Base-by-base conservation (phyloP, 37 sponge, comb jelly and placozoan species). In the Oopsacas minuta region DNA sequence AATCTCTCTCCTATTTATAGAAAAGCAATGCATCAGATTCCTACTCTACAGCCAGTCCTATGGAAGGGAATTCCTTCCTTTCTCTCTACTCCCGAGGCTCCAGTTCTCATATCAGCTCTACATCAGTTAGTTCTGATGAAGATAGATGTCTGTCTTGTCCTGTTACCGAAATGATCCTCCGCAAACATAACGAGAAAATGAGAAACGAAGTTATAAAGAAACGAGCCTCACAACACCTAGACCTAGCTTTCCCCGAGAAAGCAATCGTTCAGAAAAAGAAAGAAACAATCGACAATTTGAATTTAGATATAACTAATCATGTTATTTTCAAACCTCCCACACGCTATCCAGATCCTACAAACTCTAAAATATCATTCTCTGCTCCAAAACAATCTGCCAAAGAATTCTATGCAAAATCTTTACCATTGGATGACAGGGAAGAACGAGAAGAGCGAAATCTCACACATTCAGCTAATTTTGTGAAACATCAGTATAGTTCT, bases 41-140 rank as follows among this genome's bases (percentile, higher is more conserved):
- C 17, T 32, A 32, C 75, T 61, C 75, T 12, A 61, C 75, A 61
- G 30, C 75, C 17, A 61, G 75, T 61, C 75, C 75, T 25, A 25
- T 61, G 75, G 75, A 61, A 25, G 75, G 75, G 20, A 61, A 34
- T 61, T 61, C 75, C 20, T 61, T 61, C 75, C 75, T 61, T 25
- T 61, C 75, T 3, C 75, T 61, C 75, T 61, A 61, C 30, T 61
- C 75, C 1, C 20, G 30, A 12, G 75, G 28, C 49, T 42, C 49
- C 75, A 61, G 75, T 34, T 61, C 75, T 34, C 75, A 34, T 12
- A 10, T 61, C 75, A 61, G 75, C 75, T 61, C 75, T 5, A 32
- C 28, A 5, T 3, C 7, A 25, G 32, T 61, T 34, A 61, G 32
- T 34, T 61, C 75, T 61, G 75, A 61, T 34, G 75, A 61, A 34